Conservation (phyloP, 2,113 vertebrate species). For the Corythaeola cristata region DNA sequence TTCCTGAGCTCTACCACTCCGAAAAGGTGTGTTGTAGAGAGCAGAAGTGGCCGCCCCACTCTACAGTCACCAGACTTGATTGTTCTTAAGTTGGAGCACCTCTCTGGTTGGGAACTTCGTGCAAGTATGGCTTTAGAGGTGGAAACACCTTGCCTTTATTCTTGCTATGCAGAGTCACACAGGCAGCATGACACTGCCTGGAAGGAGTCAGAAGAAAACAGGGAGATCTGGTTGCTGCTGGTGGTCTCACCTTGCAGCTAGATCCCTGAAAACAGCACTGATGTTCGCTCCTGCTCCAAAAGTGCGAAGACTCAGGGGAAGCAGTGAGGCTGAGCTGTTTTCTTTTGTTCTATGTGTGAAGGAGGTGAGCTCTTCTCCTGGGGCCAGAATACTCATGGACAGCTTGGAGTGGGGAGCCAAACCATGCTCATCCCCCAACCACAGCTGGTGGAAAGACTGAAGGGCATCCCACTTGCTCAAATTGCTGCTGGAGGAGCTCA, state of each 20-base stretch:
- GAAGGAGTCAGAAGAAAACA: background rate
- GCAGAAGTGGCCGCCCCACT: background rate
- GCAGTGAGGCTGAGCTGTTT: background rate
- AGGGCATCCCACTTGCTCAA: constrained; percentile 84
- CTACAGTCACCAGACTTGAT: background rate
- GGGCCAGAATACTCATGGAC: constrained; percentile 85
- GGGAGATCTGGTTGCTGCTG: background rate
- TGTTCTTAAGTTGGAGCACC: background rate
- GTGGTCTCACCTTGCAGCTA: background rate
- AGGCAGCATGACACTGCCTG: background rate
- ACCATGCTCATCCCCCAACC: constrained; percentile 62
- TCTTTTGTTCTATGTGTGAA: constrained; percentile 27
- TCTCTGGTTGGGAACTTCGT: background rate
- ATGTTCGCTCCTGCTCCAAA: background rate
- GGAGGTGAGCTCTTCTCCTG: constrained; percentile 91
- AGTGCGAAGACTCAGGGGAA: background rate
- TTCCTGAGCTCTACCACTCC: background rate
- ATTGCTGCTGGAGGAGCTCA: constrained; percentile 89
- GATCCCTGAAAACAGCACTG: background rate
- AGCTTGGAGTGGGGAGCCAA: constrained; percentile 83
- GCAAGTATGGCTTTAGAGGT: background rate
- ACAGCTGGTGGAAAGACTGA: constrained; percentile 79
- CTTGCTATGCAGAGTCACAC: background rate
- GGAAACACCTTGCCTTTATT: background rate
- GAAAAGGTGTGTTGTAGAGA: background rate